These are phyloP conservation scores for Zaprionus ghesquierei DNA, from an alignment of 1,140 invertebrate species.

Conservation along the genomic window DNA sequence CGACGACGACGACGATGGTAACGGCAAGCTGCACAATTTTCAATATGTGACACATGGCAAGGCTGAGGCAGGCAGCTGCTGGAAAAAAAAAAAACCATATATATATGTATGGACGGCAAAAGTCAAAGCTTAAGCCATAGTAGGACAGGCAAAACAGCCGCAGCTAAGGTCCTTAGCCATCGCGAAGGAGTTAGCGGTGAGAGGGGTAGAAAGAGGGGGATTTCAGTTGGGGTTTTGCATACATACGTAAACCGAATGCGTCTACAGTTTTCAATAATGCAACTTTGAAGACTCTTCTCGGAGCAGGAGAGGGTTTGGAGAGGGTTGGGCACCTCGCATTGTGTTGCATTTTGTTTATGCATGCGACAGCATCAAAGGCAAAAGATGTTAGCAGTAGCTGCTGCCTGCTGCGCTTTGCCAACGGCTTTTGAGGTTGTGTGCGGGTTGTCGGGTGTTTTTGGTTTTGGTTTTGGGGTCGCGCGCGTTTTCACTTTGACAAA, in stretches of 20 bases:
- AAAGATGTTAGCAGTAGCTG: conserved; percentile 46
- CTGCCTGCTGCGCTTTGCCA: conserved; percentile 4
- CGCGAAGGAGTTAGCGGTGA: not conserved
- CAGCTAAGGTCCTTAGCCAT: not conserved
- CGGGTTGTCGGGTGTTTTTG: not conserved
- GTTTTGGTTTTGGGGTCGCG: not conserved
- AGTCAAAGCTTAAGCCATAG: conserved; percentile 27
- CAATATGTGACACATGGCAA: conserved; percentile 72
- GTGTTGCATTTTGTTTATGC: conserved; percentile 79
- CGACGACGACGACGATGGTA: conserved; percentile 7
- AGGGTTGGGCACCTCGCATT: too few relatives aligned
- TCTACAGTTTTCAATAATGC: conserved; percentile 74
- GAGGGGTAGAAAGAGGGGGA: not conserved
- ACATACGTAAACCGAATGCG: conserved; percentile 23
- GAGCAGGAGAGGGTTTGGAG: too few relatives aligned
- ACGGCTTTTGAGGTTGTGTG: not conserved
- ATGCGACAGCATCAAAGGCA: conserved; percentile 67
- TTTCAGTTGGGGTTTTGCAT: conserved; percentile 14
- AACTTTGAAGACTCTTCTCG: conserved; percentile 55
- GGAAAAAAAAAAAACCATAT: conserved; percentile 18
- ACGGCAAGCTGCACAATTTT: conserved; percentile 66
- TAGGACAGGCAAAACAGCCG: not conserved
- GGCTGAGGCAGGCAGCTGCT: conserved; percentile 8
- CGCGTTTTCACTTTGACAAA: conserved; percentile 22
- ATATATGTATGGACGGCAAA: conserved; percentile 55